These are phyloP conservation scores for Oreochromis niloticus DNA, from an alignment of 2,113 vertebrate genomes.

Conservation along the genomic window DNA sequence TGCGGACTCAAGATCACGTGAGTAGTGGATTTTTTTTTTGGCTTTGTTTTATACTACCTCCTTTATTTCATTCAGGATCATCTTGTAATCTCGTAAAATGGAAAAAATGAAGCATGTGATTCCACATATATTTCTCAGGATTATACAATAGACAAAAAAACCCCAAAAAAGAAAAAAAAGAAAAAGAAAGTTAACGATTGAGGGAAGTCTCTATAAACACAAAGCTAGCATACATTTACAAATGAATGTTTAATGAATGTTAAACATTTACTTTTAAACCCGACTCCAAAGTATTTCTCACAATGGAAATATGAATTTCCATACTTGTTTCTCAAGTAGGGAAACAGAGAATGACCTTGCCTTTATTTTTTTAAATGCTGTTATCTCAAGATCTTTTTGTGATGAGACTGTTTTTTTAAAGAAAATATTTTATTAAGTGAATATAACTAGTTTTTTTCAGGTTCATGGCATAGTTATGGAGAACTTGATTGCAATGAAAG, in stretches of 20 bases:
- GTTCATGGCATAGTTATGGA: neutral
- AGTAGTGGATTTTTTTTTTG: conserved; percentile 59
- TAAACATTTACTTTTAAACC: neutral
- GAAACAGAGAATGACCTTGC: neutral
- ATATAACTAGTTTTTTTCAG: neutral
- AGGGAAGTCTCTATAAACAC: neutral
- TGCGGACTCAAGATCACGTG: conserved; percentile 90
- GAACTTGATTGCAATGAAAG: neutral
- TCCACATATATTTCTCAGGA: neutral
- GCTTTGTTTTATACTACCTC: neutral
- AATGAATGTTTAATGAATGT: neutral
- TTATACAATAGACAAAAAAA: neutral
- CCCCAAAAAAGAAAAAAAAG: too few species aligned
- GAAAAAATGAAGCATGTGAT: neutral
- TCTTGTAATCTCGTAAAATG: neutral
- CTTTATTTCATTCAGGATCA: neutral
- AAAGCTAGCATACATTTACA: rapidly evolving
- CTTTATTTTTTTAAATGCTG: neutral
- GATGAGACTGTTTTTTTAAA: neutral
- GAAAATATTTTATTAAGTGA: neutral
- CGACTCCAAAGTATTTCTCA: neutral
- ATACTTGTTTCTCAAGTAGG: neutral
- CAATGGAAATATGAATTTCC: neutral
- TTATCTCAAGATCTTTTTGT: neutral
- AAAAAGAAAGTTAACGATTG: neutral